Conservation (phyloP, 2,888 invertebrate genomes). For the Leuctra nigra region DNA sequence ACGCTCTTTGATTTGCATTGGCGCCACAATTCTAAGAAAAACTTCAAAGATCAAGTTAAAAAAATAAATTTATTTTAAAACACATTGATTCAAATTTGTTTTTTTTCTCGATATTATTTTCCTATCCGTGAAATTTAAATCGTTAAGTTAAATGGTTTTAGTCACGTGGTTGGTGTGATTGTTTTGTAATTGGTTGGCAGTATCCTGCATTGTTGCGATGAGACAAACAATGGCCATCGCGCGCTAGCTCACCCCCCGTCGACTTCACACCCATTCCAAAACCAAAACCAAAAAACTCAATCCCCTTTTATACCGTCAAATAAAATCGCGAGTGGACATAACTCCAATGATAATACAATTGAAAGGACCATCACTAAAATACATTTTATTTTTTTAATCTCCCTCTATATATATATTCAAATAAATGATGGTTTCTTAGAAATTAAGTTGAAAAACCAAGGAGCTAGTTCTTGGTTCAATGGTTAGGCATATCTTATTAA, state of each 20-base stretch:
- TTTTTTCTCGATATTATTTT: slow-evolving; percentile 14
- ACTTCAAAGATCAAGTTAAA: background rate
- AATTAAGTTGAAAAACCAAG: background rate
- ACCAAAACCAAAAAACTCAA: slow-evolving; percentile 5
- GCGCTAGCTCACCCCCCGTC: background rate
- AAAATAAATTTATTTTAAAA: background rate
- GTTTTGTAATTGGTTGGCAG: slow-evolving; percentile 10
- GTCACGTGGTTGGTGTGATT: slow-evolving; percentile 8
- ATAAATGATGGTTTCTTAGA: slow-evolving; percentile 4
- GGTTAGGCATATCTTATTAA: slow-evolving; percentile 8
- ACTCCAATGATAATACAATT: background rate
- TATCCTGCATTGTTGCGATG: slow-evolving; percentile 3
- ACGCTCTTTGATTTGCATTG: slow-evolving; percentile 5
- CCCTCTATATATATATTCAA: background rate
- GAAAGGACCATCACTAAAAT: background rate
- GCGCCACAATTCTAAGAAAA: slow-evolving; percentile 10
- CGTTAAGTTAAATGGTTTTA: slow-evolving; percentile 15
- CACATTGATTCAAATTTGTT: slow-evolving; percentile 4
- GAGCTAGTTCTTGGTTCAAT: slow-evolving; percentile 3
- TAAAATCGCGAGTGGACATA: slow-evolving; percentile 5
- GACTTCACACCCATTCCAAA: background rate
- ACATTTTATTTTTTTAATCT: background rate
- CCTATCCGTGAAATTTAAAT: slow-evolving; percentile 13
- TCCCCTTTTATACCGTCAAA: background rate
- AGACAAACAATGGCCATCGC: background rate